These are phyloP conservation scores for Potorous gilbertii DNA, from an alignment of 2,797 vertebrate species.

Conservation along the genomic window DNA sequence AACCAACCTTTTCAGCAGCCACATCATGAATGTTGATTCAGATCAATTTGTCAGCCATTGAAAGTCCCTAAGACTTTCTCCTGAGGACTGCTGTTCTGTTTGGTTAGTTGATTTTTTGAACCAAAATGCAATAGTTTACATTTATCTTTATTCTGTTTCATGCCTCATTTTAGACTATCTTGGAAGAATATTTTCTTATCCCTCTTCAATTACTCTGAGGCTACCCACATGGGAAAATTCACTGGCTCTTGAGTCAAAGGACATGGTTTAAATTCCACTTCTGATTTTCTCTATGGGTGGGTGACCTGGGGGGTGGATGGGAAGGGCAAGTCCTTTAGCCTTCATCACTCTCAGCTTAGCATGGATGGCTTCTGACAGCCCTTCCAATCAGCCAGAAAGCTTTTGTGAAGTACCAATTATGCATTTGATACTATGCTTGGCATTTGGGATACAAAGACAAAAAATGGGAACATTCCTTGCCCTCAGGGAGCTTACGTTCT, in stretches of 20 bases:
- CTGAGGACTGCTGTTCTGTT: background rate
- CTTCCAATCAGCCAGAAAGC: background rate
- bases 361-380: background rate
- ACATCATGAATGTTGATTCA: background rate
- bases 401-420: background rate
- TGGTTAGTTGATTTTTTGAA: background rate
- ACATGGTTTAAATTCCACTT: background rate
- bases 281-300: background rate
- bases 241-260: background rate
- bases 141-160: background rate
- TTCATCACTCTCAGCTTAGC: background rate
- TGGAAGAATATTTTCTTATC: background rate
- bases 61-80: background rate
- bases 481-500: background rate
- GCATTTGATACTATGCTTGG: background rate
- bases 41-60: background rate
- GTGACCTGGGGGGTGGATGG: too few species aligned
- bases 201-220: background rate
- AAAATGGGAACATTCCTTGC: background rate
- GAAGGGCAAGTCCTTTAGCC: background rate
- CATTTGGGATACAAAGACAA: background rate
- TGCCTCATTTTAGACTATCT: background rate
- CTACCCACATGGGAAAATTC: background rate
- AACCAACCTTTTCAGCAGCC: background rate
- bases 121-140: background rate